Percentiles rank a stretch among this genome's conserved stretches.
These are phyloP conservation scores for Propithecus perrieri DNA, from an alignment of 2,797 vertebrate species.

Conservation along the genomic window DNA sequence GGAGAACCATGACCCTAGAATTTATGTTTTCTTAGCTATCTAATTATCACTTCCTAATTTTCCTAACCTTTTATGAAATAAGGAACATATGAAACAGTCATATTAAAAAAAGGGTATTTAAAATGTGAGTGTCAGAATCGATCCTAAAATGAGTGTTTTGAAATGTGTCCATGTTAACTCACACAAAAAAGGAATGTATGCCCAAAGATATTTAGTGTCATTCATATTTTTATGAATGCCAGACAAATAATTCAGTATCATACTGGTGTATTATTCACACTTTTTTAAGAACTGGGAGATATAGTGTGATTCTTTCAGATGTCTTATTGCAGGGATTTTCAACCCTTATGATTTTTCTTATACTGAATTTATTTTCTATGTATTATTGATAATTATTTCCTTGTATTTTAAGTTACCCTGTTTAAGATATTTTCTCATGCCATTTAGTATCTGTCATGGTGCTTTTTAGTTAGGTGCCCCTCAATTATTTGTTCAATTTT, in stretches of 20 bases:
- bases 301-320: not conserved
- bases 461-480: not conserved
- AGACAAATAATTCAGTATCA: not conserved
- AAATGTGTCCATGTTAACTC: not conserved
- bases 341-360: not conserved
- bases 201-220: slow-evolving; percentile 38
- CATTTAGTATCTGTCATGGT: not conserved
- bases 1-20: not conserved
- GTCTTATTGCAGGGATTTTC: not conserved
- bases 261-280: not conserved
- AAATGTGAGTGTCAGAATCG: slow-evolving; percentile 31
- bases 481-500: slow-evolving; percentile 28
- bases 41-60: slow-evolving; percentile 35
- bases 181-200: not conserved
- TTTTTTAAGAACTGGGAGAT: not conserved
- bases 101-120: slow-evolving; percentile 19
- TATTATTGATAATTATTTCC: not conserved
- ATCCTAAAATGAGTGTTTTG: slow-evolving; percentile 22
- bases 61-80: slow-evolving; percentile 16
- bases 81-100: not conserved
- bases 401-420: slow-evolving; percentile 19
- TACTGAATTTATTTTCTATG: slow-evolving; percentile 13
- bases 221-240: slow-evolving; percentile 30
- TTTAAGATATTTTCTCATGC: slow-evolving; percentile 25
- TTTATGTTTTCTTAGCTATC: slow-evolving; percentile 46